Evolutionary conservation across 2,888 invertebrate species (phyloP), one percentile per base, ranked within the genome.

Genomic region (Hoplodrina ambigua): DNA sequence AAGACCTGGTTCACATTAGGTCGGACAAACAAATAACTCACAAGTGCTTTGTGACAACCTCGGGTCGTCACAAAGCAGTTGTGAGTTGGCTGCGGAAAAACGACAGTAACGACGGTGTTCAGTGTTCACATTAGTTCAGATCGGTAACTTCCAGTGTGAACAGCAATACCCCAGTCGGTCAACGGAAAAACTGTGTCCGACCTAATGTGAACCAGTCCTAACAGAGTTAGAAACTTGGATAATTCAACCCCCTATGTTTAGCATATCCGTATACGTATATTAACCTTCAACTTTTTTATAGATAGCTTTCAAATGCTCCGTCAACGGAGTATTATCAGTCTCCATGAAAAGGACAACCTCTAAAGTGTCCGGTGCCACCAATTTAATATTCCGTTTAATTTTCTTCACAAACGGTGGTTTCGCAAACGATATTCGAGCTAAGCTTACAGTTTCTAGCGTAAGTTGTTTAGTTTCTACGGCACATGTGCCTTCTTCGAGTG

Each of bases 401-500:
- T 94, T 93, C 25, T 91, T 92, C 8, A 97, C 96, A 19, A 88
- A 87, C 0, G 97, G 97, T 0, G 94, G 93, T 75, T 96, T 97
- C 0, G 96, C 95, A 78, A 96, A 96, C 0, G 93, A 92, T 87
- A 96, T 96, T 71, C 97, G 91, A 0, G 91, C 80, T 46, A 97
- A 87, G 44, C 91, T 90, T 0, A 91, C 93, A 10, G 96, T 96
- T 75, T 95, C 93, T 5, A 97, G 84, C 0, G 95, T 88, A 15
- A 93, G 89, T 62, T 97, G 96, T 50, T 93, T 92, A 0, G 82
- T 87, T 20, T 90, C 92, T 0, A 88, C 94, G 92, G 93, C 96
- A 59, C 76, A 87, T 1, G 70, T 79, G 0, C 97, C 97, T 90
- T 97, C 97, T 87, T 97, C 97, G 0, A 97, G 84, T 0, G 96